A percentile compares a stretch with the other conserved stretches of the same genome.
Conservation (phyloP, 2,888 invertebrate genomes). For the Macrophya annulata region DNA sequence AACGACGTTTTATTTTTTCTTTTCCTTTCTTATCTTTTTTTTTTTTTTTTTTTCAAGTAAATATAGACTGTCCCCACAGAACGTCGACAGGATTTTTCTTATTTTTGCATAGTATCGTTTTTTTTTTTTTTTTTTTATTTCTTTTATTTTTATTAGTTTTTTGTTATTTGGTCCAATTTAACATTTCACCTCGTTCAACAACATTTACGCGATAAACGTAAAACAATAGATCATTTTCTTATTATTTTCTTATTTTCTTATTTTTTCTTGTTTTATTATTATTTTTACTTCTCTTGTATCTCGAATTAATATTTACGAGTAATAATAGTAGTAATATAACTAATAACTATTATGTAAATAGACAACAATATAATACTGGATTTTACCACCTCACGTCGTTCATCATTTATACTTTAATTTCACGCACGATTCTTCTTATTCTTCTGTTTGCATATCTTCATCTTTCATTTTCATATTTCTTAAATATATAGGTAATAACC, state of each 20-base stretch:
- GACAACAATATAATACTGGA: constrained; percentile 58
- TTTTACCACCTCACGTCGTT: constrained; percentile 27
- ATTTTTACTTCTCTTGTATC: not conserved
- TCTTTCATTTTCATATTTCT: not conserved
- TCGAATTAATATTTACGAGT: constrained; percentile 15
- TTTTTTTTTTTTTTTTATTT: not conserved
- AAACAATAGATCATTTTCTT: constrained; percentile 34
- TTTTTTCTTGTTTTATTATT: too few species aligned
- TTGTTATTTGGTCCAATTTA: constrained; percentile 35
- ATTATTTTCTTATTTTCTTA: not conserved
- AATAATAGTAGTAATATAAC: constrained; percentile 37
- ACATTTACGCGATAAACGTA: constrained; percentile 33
- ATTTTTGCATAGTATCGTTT: not conserved
- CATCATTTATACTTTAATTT: not conserved
- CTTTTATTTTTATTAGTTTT: not conserved
- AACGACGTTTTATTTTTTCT: not conserved
- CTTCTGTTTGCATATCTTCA: not conserved
- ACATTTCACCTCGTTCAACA: constrained; percentile 18
- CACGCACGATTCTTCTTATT: not conserved
- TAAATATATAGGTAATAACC: not conserved
- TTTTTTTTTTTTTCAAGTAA: not conserved
- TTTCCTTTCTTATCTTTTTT: too few species aligned
- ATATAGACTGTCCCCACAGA: not conserved
- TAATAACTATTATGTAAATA: constrained; percentile 55
- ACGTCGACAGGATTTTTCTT: not conserved